Percentiles rank a stretch among this genome's conserved stretches.
These are phyloP conservation scores for Eupithecia vulgata DNA, from an alignment of 2,888 invertebrate genomes.

Conservation along the genomic window DNA sequence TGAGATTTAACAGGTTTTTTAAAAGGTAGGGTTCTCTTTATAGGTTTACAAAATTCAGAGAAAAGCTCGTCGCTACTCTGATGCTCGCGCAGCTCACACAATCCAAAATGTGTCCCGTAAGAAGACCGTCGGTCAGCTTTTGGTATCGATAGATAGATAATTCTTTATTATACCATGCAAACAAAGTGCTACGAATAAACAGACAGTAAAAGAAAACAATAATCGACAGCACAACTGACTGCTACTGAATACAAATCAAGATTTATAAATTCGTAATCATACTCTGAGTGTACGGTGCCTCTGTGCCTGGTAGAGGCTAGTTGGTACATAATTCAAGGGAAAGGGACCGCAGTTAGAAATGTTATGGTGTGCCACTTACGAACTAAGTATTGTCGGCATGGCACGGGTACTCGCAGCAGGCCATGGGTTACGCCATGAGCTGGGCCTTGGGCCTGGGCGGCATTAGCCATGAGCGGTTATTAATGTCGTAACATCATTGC, in stretches of 20 bases:
- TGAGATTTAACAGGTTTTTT: neutral
- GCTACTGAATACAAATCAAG: neutral
- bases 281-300: neutral
- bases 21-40: neutral
- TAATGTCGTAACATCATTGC: conserved; percentile 63
- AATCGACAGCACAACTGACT: neutral
- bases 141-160: too few species aligned
- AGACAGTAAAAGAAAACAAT: too few species aligned
- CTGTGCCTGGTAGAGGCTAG: conserved; percentile 1
- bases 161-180: too few species aligned
- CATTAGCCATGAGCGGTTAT: conserved; percentile 65
- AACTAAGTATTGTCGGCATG: conserved; percentile 36
- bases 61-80: neutral
- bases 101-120: neutral
- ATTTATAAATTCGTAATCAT: neutral
- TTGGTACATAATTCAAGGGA: conserved; percentile 43
- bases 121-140: neutral
- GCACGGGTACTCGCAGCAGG: conserved; percentile 51
- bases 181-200: too few species aligned
- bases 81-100: neutral
- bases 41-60: too few species aligned
- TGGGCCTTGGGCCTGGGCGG: conserved; percentile 57
- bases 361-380: conserved; percentile 54
- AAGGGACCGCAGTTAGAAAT: conserved; percentile 74
- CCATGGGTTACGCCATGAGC: conserved; percentile 63